Evolutionary conservation across 2,797 vertebrate species (phyloP), one percentile per base, ranked within the genome.

Genomic region (Adelosebastes latens): DNA sequence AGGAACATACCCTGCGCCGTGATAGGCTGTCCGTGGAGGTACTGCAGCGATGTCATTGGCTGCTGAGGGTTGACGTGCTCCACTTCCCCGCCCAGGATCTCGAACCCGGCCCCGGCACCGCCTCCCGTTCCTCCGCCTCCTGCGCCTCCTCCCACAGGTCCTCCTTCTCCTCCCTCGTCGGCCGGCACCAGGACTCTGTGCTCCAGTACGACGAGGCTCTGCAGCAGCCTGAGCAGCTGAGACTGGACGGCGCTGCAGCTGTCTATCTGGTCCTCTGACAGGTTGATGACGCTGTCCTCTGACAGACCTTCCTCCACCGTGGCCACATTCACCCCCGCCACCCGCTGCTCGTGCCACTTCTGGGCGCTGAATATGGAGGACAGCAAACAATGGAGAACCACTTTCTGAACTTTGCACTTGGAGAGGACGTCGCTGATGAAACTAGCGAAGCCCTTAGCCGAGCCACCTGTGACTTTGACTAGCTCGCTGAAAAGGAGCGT

Each of bases 1-100:
- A 99, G 96, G 91, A 99, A 99, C 99, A 99, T 99, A 81, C 98
- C 98, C 93, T 99, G 99, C 6, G 97, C 97, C 2, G 98, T 99
- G 90, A 99, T 99, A 2, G 99, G 98, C 90, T 99, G 99, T 67
- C 98, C 97, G 4, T 99, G 97, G 53, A 99, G 95, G 87, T 99
- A 99, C 73, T 99, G 98, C 86, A 99, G 96, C 7, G 98, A 99
- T 5, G 97, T 97, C 97, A 98, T 97, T 0, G 98, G 97, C 92
- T 99, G 99, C 91, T 99, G 98, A n/a, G 97, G 98, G 90, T 94
- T 97, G 14, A 99, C 96, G 12, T 99, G 97, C 76, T 99, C 99
- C 82, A 98, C 95, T 88, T 99, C 99, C 0, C 96, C 96, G 3
- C 97, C 93, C 27, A 97, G 94, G 77, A 98, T 96, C 86, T 99